phyloP scores from a whole-genome alignment of 2,888 invertebrate genomes.

The Xestia c-nigrum region DNA sequence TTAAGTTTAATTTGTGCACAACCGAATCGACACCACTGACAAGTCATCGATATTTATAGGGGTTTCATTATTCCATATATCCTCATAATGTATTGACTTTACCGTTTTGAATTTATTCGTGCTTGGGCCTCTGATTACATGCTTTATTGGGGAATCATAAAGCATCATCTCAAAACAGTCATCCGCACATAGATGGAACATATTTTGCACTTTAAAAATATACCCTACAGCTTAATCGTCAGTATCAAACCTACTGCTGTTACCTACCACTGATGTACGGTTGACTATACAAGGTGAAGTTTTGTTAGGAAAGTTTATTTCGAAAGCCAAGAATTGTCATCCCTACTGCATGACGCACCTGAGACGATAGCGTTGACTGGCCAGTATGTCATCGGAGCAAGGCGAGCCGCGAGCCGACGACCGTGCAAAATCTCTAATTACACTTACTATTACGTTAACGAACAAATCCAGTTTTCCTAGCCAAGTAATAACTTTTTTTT shows the following conservation, averaged over 20 bases:
- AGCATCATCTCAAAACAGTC: neutral
- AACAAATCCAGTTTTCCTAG: neutral
- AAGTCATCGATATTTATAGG: too few species aligned
- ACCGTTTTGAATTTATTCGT: neutral
- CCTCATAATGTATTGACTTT: neutral
- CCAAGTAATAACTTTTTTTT: neutral
- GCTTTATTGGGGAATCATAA: neutral
- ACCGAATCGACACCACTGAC: too few species aligned
- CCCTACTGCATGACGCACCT: conserved; percentile 73
- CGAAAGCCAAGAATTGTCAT: conserved; percentile 53
- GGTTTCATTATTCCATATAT: neutral
- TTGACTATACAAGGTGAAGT: neutral
- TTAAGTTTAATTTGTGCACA: too few species aligned
- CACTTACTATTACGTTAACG: conserved; percentile 27
- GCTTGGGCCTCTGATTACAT: neutral
- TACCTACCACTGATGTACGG: neutral
- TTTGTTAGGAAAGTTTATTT: neutral
- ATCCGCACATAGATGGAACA: neutral
- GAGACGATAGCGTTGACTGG: conserved; percentile 73
- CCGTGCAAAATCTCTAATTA: conserved; percentile 72
- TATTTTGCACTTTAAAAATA: neutral
- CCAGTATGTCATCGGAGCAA: conserved; percentile 83
- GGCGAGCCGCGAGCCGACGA: conserved; percentile 65
- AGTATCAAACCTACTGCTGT: neutral
- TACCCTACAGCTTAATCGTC: neutral